Evolutionary conservation across 2,797 vertebrate species (phyloP).

Genomic region (Triplophysa yarkandensis): DNA sequence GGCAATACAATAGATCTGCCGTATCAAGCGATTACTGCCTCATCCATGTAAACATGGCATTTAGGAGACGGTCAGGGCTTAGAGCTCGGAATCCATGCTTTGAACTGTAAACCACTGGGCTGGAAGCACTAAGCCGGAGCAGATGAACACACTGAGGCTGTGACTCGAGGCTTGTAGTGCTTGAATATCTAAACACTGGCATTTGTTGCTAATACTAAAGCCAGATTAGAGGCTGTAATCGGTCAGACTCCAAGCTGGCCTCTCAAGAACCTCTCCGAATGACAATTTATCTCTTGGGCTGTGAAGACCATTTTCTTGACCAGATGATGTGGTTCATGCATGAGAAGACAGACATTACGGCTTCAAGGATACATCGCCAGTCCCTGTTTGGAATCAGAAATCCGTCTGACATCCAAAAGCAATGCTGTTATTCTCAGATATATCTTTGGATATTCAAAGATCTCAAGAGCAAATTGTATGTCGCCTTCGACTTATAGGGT

Average conservation of each 20-base stretch:
- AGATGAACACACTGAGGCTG: conserved; percentile 44
- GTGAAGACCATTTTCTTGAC: conserved; percentile 56
- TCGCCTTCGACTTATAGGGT: no score
- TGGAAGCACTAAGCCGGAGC: background rate
- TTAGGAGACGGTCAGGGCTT: conserved; percentile 2
- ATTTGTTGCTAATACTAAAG: conserved; percentile 76
- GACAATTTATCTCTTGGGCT: conserved; percentile 52
- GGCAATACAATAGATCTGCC: conserved; percentile 11
- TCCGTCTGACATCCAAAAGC: background rate
- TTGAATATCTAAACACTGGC: conserved; percentile 62
- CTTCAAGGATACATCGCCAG: conserved; percentile 26
- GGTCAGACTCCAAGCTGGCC: conserved; percentile 52
- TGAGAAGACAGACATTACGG: conserved; percentile 53
- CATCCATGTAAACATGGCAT: conserved; percentile 44
- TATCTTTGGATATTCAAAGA: no score
- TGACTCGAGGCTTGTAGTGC: conserved; percentile 62
- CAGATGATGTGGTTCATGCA: conserved; percentile 53
- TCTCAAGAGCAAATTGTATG: no score
- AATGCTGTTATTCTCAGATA: background rate
- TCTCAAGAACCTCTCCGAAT: conserved; percentile 57
- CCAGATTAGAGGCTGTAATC: conserved; percentile 65
- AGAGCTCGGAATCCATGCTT: conserved; percentile 19
- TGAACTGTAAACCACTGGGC: conserved; percentile 13
- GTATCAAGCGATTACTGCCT: conserved; percentile 26
- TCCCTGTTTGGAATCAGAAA: background rate